Base-by-base conservation (phyloP, 2,888 invertebrate genomes). In the Lasioglossum malachurum region DNA sequence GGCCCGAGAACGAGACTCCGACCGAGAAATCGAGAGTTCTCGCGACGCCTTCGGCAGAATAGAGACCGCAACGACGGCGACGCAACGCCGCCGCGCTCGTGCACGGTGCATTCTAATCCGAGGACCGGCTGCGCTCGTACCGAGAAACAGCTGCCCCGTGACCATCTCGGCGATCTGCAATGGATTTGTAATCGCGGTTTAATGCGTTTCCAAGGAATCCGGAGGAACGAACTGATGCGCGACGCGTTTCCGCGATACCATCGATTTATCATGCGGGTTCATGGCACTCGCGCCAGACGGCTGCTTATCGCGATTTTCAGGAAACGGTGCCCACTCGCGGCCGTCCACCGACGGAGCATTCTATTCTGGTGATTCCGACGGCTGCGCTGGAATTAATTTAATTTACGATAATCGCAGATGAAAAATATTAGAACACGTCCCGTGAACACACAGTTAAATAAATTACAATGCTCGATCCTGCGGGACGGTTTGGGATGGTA, bases 251-350 rank as follows among this genome's bases (percentile, higher is more conserved):
- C 64, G 67, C 84, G 57, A 80, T 57, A 77, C 53, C 57, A 1
- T 23, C 35, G 41, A 75, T 83, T 77, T 88, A 87, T 84, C 81
- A 53, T 60, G 69, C 23, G 75, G n/a, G 84, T 87, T 87, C 85
- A 78, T 77, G 75, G 73, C 77, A 85, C 81, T 72, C 74, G n/a
- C 44, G 64, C 64, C 75, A 80, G 60, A 82, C 80, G 44, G 71
- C 41, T 49, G 76, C 75, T 89, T 89, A 90, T 91, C 91, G 72
- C 82, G 82, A 85, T 87, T 78, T 84, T 86, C 87, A 87, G 90
- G 91, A 91, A 91, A 75, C 80, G 82, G 79, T 81, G 83, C 76
- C 80, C 89, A 85, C 80, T 88, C 72, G 77, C 84, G 23, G 53
- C 64, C 80, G 73, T 57, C 69, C 78, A 82, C 31, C 64, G 78